Evolutionary conservation across 2,113 vertebrate species (phyloP).

Genomic region (Corythoichthys haematopterus): DNA sequence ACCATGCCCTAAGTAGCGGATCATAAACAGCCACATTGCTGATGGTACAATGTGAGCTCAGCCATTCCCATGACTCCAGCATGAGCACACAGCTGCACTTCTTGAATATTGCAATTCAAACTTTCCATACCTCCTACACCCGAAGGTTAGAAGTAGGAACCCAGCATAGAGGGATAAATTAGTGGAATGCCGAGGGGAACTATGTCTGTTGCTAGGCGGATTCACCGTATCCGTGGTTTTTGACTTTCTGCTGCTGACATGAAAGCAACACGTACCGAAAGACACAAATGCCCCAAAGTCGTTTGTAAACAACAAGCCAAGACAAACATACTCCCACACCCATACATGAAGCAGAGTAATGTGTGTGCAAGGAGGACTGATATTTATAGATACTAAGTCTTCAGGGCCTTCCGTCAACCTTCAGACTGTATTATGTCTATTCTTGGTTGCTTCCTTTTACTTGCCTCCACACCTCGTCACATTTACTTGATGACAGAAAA

Average conservation of each 20-base stretch:
- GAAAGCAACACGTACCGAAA: conserved; percentile 25
- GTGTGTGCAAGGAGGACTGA: background rate
- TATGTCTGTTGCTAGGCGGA: conserved; percentile 36
- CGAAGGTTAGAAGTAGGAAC: conserved; percentile 49
- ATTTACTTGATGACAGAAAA: conserved; percentile 3
- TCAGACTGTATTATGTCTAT: conserved; percentile 2
- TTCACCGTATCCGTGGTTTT: conserved; percentile 20
- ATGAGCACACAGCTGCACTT: conserved; percentile 59
- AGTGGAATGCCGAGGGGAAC: conserved; percentile 46
- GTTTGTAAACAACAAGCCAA: conserved; percentile 35
- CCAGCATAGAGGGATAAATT: conserved; percentile 50
- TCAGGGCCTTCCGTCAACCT: conserved; percentile 27
- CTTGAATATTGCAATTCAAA: conserved; percentile 50
- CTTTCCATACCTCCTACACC: conserved; percentile 45
- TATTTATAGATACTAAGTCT: conserved; percentile 30
- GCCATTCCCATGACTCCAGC: conserved; percentile 53
- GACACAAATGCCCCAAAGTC: conserved; percentile 37
- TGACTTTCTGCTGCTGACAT: conserved; percentile 53
- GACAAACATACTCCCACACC: conserved; percentile 29
- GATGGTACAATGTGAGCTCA: conserved; percentile 47
- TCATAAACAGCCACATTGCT: conserved; percentile 24
- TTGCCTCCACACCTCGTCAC: background rate
- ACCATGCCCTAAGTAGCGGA: conserved; percentile 20
- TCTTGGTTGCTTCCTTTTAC: conserved; percentile 5
- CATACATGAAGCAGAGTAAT: background rate